phyloP scores from a whole-genome alignment of 2,797 vertebrate species.

The Scyliorhinus canicula region DNA sequence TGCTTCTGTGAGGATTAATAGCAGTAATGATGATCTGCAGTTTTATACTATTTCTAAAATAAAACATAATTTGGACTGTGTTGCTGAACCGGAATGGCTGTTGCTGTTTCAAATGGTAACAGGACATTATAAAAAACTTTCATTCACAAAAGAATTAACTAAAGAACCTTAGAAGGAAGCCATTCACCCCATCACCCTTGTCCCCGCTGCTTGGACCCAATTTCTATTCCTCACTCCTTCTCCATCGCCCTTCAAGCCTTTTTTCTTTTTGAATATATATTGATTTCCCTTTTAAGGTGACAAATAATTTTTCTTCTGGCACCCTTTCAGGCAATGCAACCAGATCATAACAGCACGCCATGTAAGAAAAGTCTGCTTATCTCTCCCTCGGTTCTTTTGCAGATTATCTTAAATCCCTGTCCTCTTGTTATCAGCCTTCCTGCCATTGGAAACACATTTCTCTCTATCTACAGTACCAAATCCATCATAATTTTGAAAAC shows the following conservation, averaged over 20 bases:
- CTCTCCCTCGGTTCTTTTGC: not conserved
- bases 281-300: not conserved
- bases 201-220: not conserved
- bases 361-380: not conserved
- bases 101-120: not conserved
- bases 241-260: not conserved
- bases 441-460: not conserved
- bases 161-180: not conserved
- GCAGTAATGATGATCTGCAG: not conserved
- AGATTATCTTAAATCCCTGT: not conserved
- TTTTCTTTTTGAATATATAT: not conserved
- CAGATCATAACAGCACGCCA: not conserved
- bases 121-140: not conserved
- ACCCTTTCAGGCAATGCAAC: not conserved
- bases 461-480: not conserved
- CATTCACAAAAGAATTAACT: not conserved
- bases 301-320: not conserved
- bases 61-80: not conserved
- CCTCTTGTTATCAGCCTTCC: not conserved
- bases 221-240: not conserved
- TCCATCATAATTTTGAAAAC: not conserved
- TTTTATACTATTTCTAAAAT: not conserved
- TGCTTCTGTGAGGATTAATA: not conserved
- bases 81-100: not conserved
- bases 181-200: not conserved